Evolutionary conservation across 1,140 invertebrate genomes (phyloP).

Genomic region (Plodia interpunctella): DNA sequence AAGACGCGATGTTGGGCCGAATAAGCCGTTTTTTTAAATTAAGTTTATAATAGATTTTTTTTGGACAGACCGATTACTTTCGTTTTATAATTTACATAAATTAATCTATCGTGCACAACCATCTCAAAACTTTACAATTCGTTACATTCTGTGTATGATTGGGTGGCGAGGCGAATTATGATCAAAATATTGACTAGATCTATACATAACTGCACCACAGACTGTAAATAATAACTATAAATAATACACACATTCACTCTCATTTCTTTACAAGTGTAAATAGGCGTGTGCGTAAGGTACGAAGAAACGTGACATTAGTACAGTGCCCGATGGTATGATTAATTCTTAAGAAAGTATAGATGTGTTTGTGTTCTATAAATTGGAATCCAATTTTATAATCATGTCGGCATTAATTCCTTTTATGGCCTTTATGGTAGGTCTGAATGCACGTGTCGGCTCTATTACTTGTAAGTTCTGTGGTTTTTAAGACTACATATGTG

Average conservation of each 20-base stretch:
- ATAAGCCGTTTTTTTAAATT: conserved; percentile 33
- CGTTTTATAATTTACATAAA: conserved; percentile 33
- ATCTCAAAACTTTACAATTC: conserved; percentile 54
- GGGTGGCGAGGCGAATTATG: conserved; percentile 7
- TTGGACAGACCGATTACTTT: conserved; percentile 65
- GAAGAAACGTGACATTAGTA: not conserved
- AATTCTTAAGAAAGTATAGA: too few relatives aligned
- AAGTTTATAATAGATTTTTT: conserved; percentile 35
- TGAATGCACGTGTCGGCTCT: too few relatives aligned
- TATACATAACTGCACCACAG: conserved; percentile 17
- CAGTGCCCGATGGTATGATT: not conserved
- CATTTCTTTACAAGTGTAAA: not conserved
- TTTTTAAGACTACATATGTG: too few relatives aligned
- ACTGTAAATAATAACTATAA: conserved; percentile 4
- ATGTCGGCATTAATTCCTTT: too few relatives aligned
- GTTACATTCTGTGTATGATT: conserved; percentile 24
- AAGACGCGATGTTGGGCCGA: conserved; percentile 20
- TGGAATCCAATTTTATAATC: too few relatives aligned
- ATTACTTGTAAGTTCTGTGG: too few relatives aligned
- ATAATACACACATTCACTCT: not conserved
- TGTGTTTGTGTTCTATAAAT: too few relatives aligned
- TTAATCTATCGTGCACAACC: conserved; percentile 72
- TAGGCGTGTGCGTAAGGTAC: not conserved
- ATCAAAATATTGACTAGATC: conserved; percentile 13
- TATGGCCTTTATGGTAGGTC: too few relatives aligned